phyloP scores from a whole-genome alignment of 2,888 invertebrate species.

The Andrena marginata region DNA sequence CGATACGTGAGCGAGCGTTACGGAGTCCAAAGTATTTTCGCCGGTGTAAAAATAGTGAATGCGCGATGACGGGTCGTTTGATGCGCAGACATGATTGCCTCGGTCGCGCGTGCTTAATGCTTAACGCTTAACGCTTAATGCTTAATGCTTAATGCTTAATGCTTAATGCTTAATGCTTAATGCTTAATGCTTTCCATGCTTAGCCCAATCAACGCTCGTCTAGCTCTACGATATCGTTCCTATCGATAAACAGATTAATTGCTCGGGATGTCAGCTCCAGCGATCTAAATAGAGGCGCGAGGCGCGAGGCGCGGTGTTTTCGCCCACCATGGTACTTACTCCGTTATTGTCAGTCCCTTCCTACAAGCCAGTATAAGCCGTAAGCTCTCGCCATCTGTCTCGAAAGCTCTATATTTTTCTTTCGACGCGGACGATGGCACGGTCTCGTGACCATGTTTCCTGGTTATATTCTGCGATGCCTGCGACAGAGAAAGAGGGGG shows the following conservation, averaged over 20 bases:
- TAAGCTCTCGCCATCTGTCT: too few species aligned
- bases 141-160: slow-evolving; percentile 58
- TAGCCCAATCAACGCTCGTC: slow-evolving; percentile 58
- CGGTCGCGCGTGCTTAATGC: slow-evolving; percentile 52
- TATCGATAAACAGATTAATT: slow-evolving; percentile 77
- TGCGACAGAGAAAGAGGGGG: neutral
- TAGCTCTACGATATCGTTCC: slow-evolving; percentile 63
- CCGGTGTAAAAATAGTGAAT: slow-evolving; percentile 36
- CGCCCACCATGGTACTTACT: slow-evolving; percentile 6
- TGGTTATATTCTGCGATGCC: neutral
- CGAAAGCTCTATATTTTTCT: too few species aligned
- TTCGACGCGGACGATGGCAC: too few species aligned
- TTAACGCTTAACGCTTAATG: slow-evolving; percentile 55
- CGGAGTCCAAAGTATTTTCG: slow-evolving; percentile 54
- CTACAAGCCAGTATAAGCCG: too few species aligned
- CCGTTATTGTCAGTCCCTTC: too few species aligned
- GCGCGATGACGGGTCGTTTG: slow-evolving; percentile 26
- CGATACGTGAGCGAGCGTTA: slow-evolving; percentile 39
- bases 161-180: slow-evolving; percentile 58
- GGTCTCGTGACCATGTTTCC: neutral
- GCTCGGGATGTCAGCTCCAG: slow-evolving; percentile 47
- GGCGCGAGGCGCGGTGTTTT: slow-evolving; percentile 9
- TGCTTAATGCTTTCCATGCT: slow-evolving; percentile 46
- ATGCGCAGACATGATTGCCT: slow-evolving; percentile 50
- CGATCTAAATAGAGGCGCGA: slow-evolving; percentile 50